phyloP scores from a whole-genome alignment of 2,797 vertebrate genomes.

The Phrynocephalus forsythii region DNA sequence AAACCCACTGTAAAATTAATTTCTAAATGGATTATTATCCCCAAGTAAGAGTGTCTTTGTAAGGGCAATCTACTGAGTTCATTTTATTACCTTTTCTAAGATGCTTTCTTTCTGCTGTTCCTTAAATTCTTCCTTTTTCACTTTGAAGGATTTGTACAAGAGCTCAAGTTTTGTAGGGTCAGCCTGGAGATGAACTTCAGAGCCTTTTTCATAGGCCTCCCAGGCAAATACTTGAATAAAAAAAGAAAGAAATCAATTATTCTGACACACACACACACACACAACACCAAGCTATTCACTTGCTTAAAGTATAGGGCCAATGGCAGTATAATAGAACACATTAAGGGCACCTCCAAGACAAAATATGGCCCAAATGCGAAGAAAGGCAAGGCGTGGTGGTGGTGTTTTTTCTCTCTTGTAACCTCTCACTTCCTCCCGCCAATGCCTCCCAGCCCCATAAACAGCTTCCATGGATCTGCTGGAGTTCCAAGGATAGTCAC shows the following conservation, averaged over 20 bases:
- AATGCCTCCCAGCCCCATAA: no score
- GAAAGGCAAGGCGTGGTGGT: background rate
- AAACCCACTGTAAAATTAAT: background rate
- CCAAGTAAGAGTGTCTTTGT: no score
- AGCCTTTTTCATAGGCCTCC: slow-evolving; percentile 98
- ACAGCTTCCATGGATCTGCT: background rate
- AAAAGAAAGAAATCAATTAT: background rate
- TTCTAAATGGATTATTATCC: no score
- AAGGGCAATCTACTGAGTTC: no score
- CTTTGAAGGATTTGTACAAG: slow-evolving; percentile 94
- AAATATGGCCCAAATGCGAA: background rate
- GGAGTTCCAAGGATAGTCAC: background rate
- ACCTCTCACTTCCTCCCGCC: no score
- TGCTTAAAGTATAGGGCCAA: no score
- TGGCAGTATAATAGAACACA: no score
- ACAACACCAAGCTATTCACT: background rate
- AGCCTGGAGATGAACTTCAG: slow-evolving; percentile 97
- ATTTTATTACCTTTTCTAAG: slow-evolving; percentile 87
- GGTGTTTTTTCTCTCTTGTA: background rate
- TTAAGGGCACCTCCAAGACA: background rate
- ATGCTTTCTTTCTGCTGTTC: slow-evolving; percentile 94
- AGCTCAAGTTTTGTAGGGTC: slow-evolving; percentile 97
- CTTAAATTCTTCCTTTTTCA: slow-evolving; percentile 98
- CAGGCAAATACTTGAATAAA: slow-evolving; percentile 91
- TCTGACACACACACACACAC: background rate